A percentile compares a stretch with the other conserved stretches of the same genome.
Conservation (phyloP, 2,797 vertebrate species). For the Gymnothorax javanicus region DNA sequence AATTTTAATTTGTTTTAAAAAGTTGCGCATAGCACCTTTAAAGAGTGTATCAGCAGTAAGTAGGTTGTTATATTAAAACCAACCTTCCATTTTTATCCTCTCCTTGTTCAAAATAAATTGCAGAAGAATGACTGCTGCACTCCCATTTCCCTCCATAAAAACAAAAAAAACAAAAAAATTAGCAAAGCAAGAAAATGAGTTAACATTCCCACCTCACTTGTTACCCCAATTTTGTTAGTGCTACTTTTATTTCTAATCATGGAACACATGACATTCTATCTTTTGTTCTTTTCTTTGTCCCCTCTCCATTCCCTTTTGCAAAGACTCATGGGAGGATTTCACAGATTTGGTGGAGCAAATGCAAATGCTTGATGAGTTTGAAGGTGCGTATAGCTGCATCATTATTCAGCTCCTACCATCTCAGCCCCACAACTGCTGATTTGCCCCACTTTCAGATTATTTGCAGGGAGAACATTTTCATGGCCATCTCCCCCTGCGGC, state of each 20-base stretch:
- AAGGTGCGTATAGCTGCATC: slow-evolving; percentile 76
- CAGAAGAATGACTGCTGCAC: not conserved
- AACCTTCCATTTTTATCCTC: not conserved
- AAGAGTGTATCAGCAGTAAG: not conserved
- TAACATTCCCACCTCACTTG: slow-evolving; percentile 15
- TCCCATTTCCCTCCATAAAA: not conserved
- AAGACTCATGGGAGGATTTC: slow-evolving; percentile 94
- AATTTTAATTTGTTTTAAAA: too few species aligned
- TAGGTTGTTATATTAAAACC: not conserved
- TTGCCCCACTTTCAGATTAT: not conserved
- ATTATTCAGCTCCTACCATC: slow-evolving; percentile 29
- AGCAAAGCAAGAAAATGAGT: not conserved
- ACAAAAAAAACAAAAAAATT: not conserved
- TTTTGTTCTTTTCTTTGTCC: slow-evolving; percentile 69
- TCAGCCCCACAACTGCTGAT: not conserved
- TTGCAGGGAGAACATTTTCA: slow-evolving; percentile 1
- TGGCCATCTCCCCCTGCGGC: slow-evolving; percentile 32
- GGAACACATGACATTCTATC: slow-evolving; percentile 79
- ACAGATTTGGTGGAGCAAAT: slow-evolving; percentile 89
- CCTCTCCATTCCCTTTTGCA: slow-evolving; percentile 83
- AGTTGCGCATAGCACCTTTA: too few species aligned
- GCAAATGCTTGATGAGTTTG: slow-evolving; percentile 78
- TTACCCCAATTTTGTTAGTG: slow-evolving; percentile 14
- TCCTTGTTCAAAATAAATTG: not conserved
- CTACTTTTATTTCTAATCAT: slow-evolving; percentile 62